These are phyloP conservation scores for Chascanopsetta lugubris DNA, from an alignment of 2,113 vertebrate species.

Conservation along the genomic window DNA sequence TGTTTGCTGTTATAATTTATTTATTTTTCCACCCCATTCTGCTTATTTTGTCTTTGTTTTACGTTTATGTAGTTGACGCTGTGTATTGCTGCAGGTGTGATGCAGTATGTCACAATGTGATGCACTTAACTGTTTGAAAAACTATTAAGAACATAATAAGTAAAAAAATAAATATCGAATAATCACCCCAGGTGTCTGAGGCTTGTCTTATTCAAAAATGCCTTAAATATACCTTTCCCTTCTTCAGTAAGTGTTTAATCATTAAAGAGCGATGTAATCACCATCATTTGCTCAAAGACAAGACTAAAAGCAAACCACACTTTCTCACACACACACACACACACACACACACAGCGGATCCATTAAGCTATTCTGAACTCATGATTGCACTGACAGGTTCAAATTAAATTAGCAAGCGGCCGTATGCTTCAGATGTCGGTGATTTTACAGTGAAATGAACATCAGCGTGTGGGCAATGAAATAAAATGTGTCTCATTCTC, in stretches of 20 bases:
- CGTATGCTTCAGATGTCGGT: constrained; percentile 24
- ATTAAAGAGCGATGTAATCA: constrained; percentile 25
- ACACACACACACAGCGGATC: constrained; percentile 13
- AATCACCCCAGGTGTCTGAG: too few species aligned
- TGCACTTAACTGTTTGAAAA: too few species aligned
- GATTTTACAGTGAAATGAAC: constrained; percentile 38
- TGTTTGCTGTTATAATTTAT: too few species aligned
- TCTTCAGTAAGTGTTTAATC: constrained; percentile 24
- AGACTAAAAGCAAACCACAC: neutral
- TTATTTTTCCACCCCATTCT: too few species aligned
- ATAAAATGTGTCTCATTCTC: constrained; percentile 20
- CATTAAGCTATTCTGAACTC: constrained; percentile 36
- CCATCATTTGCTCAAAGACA: constrained; percentile 27
- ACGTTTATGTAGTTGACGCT: too few species aligned
- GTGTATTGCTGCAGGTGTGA: too few species aligned
- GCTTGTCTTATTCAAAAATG: too few species aligned
- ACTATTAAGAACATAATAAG: too few species aligned
- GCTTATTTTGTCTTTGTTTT: too few species aligned
- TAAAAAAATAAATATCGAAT: too few species aligned
- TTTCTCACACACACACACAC: constrained; percentile 19
- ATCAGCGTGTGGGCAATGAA: constrained; percentile 16
- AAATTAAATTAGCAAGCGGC: constrained; percentile 32
- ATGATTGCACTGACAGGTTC: constrained; percentile 37
- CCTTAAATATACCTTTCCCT: constrained; percentile 9
- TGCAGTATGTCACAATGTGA: too few species aligned